Evolutionary conservation across 2,888 invertebrate genomes (phyloP), one percentile per base, ranked within the genome.

Genomic region (Cremastinae sp.): DNA sequence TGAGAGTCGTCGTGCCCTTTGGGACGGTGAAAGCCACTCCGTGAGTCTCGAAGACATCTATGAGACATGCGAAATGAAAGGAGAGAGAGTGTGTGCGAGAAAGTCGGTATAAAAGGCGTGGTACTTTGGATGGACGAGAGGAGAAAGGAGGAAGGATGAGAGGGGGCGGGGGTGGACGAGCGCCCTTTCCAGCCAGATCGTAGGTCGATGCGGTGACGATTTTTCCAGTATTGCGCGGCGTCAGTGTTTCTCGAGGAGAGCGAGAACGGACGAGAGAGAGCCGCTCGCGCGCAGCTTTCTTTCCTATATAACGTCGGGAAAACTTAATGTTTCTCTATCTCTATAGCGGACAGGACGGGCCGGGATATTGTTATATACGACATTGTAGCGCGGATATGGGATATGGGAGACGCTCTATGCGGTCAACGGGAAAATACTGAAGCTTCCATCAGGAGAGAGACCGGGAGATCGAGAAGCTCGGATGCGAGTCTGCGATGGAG

Each of bases 351-450:
- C 85, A 84, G 85, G 79, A 81, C 83, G 83, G 78, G 79, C 75
- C 65, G 82, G 85, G 84, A 88, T 89, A 89, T 89, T 89, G 89
- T 88, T 89, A 89, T 88, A 88, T 88, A 89, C 84, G 89, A 86
- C 83, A 85, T 87, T 86, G 86, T 83, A n/a, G n/a, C 84, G 81
- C 80, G 83, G 81, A 85, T 77, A 84, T 77, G 78, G 81, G 64
- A 69, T 53, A 59, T 69, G 54, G 65, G 43, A 65, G 71, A 61
- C 62, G 74, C 54, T 43, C 51, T 72, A 56, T 56, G 28, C 66
- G 71, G 75, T 75, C 81, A 78, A 76, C 71, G 76, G 80, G 83
- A 80, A 65, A 80, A 81, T 73, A 74, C 75, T 81, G 78, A 12
- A 7, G 53, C 16, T 58, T 49, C 56, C 74, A 72, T 78, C 76